Evolutionary conservation across 2,113 vertebrate genomes (phyloP).

Genomic region (Brachionichthys hirsutus): DNA sequence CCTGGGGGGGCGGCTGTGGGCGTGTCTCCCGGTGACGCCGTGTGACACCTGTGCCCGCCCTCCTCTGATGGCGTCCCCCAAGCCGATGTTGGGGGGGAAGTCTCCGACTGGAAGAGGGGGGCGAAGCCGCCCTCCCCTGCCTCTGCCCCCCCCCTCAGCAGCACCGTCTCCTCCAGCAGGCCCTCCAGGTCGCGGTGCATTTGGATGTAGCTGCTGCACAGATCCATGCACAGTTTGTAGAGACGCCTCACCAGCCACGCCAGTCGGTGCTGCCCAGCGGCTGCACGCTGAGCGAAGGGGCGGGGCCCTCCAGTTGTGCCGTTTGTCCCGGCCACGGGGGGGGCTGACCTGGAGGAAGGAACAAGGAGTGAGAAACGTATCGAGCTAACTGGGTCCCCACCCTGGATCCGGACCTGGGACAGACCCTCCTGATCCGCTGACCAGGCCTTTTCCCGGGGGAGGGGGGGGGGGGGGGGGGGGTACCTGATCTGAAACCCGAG

Average conservation of each 20-base stretch:
- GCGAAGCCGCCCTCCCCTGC: constrained; percentile 81
- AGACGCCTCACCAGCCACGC: constrained; percentile 92
- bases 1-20: constrained; percentile 71
- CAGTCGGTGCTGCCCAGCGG: constrained; percentile 88
- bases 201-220: constrained; percentile 95
- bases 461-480: too few species aligned
- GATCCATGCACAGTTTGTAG: constrained; percentile 92
- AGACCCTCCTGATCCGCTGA: too few species aligned
- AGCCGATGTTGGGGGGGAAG: constrained; percentile 86
- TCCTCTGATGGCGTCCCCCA: constrained; percentile 90
- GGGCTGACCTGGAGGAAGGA: constrained; percentile 83
- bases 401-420: too few species aligned
- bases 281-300: constrained; percentile 87
- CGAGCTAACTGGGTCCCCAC: not conserved
- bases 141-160: constrained; percentile 55
- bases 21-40: constrained; percentile 70
- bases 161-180: constrained; percentile 77
- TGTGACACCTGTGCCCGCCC: constrained; percentile 73
- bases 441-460: too few species aligned
- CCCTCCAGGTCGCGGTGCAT: constrained; percentile 93
- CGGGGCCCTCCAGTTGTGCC: constrained; percentile 83
- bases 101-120: constrained; percentile 89
- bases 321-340: constrained; percentile 86
- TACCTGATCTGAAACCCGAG: too few species aligned
- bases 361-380: not conserved